These are phyloP conservation scores for Pterostichus niger DNA, from an alignment of 2,888 invertebrate species.

Conservation along the genomic window DNA sequence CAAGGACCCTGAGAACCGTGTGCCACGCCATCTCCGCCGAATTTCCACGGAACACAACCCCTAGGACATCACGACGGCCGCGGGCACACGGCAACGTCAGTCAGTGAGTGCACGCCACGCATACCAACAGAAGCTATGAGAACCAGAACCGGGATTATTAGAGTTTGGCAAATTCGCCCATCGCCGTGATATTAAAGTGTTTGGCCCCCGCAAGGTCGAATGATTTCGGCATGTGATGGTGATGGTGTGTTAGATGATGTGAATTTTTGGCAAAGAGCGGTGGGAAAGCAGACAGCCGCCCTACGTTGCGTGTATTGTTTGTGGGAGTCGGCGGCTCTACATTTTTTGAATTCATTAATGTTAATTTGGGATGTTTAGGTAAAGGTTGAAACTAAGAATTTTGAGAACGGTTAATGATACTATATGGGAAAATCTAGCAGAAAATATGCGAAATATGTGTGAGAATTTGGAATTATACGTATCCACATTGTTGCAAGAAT, in stretches of 20 bases:
- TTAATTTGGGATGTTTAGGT: conserved; percentile 53
- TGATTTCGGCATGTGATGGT: conserved; percentile 30
- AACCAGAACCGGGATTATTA: conserved; percentile 27
- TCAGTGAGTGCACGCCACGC: no score
- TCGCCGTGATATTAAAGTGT: conserved; percentile 13
- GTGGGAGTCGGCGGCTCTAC: conserved; percentile 45
- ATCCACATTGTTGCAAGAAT: conserved; percentile 18
- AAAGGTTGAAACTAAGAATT: conserved; percentile 49
- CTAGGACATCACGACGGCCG: conserved; percentile 57
- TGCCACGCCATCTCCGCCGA: conserved; percentile 18
- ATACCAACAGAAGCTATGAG: conserved; percentile 5
- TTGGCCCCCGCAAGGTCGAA: not conserved
- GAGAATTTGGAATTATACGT: conserved; percentile 10
- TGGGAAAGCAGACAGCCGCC: conserved; percentile 9
- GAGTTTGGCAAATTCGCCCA: conserved; percentile 33
- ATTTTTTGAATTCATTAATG: conserved; percentile 58
- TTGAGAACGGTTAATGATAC: conserved; percentile 26
- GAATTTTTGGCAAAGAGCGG: conserved; percentile 17
- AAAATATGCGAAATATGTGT: conserved; percentile 41
- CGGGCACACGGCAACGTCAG: not conserved
- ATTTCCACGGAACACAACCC: conserved; percentile 45
- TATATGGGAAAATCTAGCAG: conserved; percentile 41
- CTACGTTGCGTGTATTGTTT: conserved; percentile 39
- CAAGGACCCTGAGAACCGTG: conserved; percentile 22
- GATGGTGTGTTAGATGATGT: conserved; percentile 46